Evolutionary conservation across 2,888 invertebrate genomes (phyloP), one percentile per base, ranked within the genome.

Genomic region (Allophyes oxyacanthae): DNA sequence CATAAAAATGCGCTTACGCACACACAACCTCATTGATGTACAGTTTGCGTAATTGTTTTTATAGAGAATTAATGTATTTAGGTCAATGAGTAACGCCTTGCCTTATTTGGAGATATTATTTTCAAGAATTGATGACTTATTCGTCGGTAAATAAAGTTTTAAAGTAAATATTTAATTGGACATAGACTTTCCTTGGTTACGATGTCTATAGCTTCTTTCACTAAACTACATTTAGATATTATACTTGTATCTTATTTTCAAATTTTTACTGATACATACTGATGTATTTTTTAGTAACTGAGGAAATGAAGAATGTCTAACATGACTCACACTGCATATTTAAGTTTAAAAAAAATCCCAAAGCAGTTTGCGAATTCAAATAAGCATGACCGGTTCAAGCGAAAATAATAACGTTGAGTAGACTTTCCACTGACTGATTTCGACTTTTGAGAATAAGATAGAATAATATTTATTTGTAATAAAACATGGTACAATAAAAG

Each of bases 41-140:
- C 11, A 40, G 48, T 61, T 77, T 75, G 61, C 73, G 75, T 72
- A 77, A 75, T 72, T 62, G 44, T 63, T 67, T 76, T 77, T 75
- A 66, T 64, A 53, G 44, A 60, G 67, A 75, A 77, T 70, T 60
- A 33, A 68, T 69, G 63, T 66, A 78, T 70, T 64, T 60, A 66
- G 76, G 78, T 65, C 76, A 75, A 66, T 78, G 75, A 75, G 58
- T 75, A 77, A 75, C 32, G 41, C 42, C 15, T 63, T 62, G 51
- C 64, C 65, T 71, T 64, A 67, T 71, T 65, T 54, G 63, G 59
- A 51, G 56, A 64, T 64, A 53, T 49, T 51, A 20, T 55, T 75
- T 61, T 52, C 53, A 42, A 61, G 63, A 65, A 77, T 34, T 26
- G 63, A 67, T 75, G 74, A 75, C 61, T 67, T 65, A 46, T 41